These are phyloP conservation scores for Lacanobia wlatinum DNA, from an alignment of 2,888 invertebrate species.

Conservation along the genomic window DNA sequence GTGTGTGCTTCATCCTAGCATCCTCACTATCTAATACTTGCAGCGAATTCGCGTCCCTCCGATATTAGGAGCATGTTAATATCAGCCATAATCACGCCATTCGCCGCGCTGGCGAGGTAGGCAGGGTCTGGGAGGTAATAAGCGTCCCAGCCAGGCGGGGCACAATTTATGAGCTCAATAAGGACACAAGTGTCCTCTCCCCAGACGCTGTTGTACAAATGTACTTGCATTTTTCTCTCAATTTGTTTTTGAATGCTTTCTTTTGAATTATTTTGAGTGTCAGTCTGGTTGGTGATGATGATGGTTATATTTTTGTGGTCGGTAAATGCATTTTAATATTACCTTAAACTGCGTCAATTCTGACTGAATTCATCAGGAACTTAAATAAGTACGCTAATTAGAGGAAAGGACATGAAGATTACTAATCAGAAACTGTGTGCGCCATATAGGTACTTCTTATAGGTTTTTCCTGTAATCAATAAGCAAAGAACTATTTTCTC, in stretches of 20 bases:
- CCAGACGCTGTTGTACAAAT: conserved; percentile 14
- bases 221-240: conserved; percentile 14
- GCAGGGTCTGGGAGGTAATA: conserved; percentile 5
- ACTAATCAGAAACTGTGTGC: too few species aligned
- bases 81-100: conserved; percentile 16
- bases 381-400: too few species aligned
- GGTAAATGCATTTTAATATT: not conserved
- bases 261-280: not conserved
- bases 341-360: not conserved
- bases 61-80: conserved; percentile 36
- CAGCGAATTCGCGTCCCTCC: not conserved
- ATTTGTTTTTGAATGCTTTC: conserved; percentile 11
- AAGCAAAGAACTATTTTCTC: too few species aligned
- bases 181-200: conserved; percentile 27
- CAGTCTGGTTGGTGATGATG: not conserved
- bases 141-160: not conserved
- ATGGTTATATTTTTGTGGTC: not conserved
- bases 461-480: too few species aligned
- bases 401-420: too few species aligned
- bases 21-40: not conserved
- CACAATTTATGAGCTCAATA: conserved; percentile 56
- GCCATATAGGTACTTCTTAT: too few species aligned
- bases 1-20: not conserved
- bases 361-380: too few species aligned
- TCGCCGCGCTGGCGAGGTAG: not conserved